A percentile compares a stretch with the other conserved stretches of the same genome.
These are phyloP conservation scores for Mus minutoides DNA, from an alignment of 2,797 vertebrate species.

Conservation along the genomic window DNA sequence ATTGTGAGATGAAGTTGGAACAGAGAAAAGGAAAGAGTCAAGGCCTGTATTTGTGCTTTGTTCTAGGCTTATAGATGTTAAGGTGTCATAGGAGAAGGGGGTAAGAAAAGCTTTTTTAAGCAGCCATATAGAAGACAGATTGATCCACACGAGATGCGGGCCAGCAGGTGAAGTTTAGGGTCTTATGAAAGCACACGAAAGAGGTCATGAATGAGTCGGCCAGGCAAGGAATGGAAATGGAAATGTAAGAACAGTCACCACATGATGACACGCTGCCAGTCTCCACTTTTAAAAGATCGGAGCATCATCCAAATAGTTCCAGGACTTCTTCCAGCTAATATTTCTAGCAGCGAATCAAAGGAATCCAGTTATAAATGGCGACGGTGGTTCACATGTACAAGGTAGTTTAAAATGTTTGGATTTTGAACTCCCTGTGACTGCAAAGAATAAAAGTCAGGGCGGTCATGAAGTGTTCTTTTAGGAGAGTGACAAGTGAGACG, in stretches of 20 bases:
- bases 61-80: neutral
- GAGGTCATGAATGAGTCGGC: neutral
- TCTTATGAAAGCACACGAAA: neutral
- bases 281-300: slow-evolving; percentile 45
- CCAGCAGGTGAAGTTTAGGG: neutral
- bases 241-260: neutral
- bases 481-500: neutral
- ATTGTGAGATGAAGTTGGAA: neutral
- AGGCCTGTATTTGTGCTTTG: neutral
- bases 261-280: neutral
- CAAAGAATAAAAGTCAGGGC: neutral
- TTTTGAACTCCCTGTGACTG: neutral
- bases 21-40: neutral
- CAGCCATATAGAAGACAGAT: neutral
- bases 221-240: neutral
- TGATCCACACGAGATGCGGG: neutral
- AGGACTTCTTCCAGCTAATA: neutral
- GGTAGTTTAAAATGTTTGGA: neutral
- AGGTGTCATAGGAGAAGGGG: neutral
- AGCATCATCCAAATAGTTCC: neutral
- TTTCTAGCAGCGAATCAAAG: neutral
- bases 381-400: neutral
- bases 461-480: neutral
- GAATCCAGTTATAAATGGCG: neutral
- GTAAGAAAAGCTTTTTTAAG: neutral